phyloP scores from a whole-genome alignment of 2,113 vertebrate species.

The Calidris pugnax region DNA sequence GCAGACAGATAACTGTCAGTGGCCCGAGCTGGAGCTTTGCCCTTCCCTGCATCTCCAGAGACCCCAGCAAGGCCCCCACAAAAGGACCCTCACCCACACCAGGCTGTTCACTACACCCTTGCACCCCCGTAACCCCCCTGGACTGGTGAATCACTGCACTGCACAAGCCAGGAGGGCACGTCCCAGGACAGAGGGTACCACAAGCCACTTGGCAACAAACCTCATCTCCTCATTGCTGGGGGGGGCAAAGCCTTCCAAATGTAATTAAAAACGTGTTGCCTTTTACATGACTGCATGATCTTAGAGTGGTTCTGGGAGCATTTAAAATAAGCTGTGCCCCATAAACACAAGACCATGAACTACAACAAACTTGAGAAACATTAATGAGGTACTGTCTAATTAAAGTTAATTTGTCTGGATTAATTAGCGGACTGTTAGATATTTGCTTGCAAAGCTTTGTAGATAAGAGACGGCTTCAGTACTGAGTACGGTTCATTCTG shows the following conservation, averaged over 20 bases:
- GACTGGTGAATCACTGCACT: not conserved
- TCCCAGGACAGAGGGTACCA: not conserved
- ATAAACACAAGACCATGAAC: not conserved
- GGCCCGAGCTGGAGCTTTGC: not conserved
- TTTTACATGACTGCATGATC: not conserved
- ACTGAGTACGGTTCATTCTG: not conserved
- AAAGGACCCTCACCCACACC: not conserved
- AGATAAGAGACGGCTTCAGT: accelerated
- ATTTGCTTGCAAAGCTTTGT: not conserved
- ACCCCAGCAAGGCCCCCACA: not conserved
- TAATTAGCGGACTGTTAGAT: not conserved
- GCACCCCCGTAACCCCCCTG: not conserved
- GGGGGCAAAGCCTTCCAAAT: not conserved
- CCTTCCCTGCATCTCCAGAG: not conserved
- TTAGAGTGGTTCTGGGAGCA: not conserved
- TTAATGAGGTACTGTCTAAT: not conserved
- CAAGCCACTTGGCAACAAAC: not conserved
- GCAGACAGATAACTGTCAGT: not conserved
- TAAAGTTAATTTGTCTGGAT: not conserved
- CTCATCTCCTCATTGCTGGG: not conserved
- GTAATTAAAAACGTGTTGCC: not conserved
- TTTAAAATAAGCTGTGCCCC: not conserved
- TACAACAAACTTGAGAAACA: not conserved
- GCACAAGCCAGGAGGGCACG: not conserved
- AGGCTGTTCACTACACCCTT: not conserved